Base-by-base conservation (phyloP, 2,888 invertebrate species). In the Cetonia aurata region DNA sequence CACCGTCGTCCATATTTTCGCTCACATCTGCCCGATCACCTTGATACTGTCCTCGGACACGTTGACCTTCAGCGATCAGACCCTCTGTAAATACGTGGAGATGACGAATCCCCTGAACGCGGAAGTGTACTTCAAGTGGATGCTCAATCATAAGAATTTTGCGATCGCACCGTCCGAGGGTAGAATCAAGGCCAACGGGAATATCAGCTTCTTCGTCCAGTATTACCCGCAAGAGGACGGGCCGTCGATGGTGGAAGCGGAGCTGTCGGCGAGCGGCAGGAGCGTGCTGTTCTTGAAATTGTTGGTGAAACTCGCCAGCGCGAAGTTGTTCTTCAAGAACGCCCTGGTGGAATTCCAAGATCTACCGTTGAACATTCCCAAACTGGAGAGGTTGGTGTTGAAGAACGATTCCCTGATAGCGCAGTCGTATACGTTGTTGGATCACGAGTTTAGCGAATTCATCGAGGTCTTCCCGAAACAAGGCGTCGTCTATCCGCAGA, bases 91-190 rank as follows among this genome's bases (percentile, higher is more conserved):
- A 75, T 87, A 82, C 76, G 84, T 88, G 0, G 85, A 85, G 76
- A 77, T 89, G 42, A 85, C 84, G 75, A 89, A 89, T 79, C 85
- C 86, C 15, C 86, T 89, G 0, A 86, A 88, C 72, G 87, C 88
- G 77, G 82, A 86, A 52, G 86, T 87, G 0, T 76, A 82, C 4
- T 89, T 87, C 81, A 79, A 85, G 60, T 87, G 89, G 77, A 81
- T 87, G 44, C 82, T 89, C 56, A 87, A 87, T 0, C 77, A 85
- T 12, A 81, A 85, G 57, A 86, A 87, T 59, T 83, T 88, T 74
- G 81, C 72, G 68, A 83, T 90, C 57, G 82, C 86, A 75, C 90
- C 90, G 0, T 81, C 83, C 78, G 78, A 72, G 70, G 90, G 90
- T 33, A 82, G 76, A 0, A 86, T 90, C 68, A 82, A 87, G 12